phyloP scores from a whole-genome alignment of 2,113 vertebrate species.

The Telmatochromis sp. region DNA sequence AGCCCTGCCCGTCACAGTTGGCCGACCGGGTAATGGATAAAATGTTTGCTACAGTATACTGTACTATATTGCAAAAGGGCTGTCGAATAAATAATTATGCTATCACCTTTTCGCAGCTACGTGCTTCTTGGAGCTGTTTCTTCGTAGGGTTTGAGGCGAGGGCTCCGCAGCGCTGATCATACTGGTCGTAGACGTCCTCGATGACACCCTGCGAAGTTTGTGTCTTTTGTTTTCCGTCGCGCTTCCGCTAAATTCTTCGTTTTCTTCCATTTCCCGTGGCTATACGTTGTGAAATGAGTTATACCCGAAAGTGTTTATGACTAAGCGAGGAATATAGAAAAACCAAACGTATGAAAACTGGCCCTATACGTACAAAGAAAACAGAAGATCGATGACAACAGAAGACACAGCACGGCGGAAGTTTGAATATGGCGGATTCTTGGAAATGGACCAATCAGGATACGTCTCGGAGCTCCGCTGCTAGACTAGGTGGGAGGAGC shows the following conservation, averaged over 20 bases:
- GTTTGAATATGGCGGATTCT: slow-evolving; percentile 69
- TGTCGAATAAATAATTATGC: not conserved
- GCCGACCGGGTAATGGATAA: not conserved
- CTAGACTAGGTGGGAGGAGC: slow-evolving; percentile 30
- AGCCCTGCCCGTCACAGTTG: not conserved
- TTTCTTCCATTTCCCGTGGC: slow-evolving; percentile 46
- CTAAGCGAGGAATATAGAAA: not conserved
- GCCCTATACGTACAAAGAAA: slow-evolving; percentile 26
- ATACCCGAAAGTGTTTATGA: accelerated
- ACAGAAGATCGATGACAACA: slow-evolving; percentile 34
- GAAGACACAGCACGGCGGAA: slow-evolving; percentile 45
- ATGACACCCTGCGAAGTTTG: slow-evolving; percentile 42
- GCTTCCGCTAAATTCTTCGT: slow-evolving; percentile 9
- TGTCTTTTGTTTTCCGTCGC: not conserved
- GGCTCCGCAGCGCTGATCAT: slow-evolving; percentile 11
- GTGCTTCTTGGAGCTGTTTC: slow-evolving; percentile 57
- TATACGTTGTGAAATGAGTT: not conserved
- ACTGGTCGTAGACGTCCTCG: slow-evolving; percentile 44
- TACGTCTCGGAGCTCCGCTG: not conserved
- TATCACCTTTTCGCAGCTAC: not conserved
- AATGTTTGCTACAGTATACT: not conserved
- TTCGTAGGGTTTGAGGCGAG: slow-evolving; percentile 28
- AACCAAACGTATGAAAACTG: not conserved
- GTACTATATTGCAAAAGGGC: not conserved
- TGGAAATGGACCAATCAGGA: slow-evolving; percentile 57